These are phyloP conservation scores for Lordiphosa fenestrarum DNA, from an alignment of 2,888 invertebrate species.

Conservation along the genomic window DNA sequence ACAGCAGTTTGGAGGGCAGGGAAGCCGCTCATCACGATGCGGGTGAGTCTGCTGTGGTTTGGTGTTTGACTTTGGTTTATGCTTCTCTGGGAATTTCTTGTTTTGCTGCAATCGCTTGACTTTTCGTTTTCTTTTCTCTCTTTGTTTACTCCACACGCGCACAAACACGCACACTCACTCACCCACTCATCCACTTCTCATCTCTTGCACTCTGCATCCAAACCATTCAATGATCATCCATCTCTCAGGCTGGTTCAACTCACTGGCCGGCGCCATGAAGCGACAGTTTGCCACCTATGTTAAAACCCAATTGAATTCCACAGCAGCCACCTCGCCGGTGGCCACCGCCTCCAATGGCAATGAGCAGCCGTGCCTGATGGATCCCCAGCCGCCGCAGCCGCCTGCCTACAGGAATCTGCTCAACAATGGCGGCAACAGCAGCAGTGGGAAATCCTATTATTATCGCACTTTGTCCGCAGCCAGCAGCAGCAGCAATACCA, in stretches of 20 bases:
- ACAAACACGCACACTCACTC: conserved; percentile 19
- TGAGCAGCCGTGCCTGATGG: not conserved
- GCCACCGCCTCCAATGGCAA: conserved; percentile 9
- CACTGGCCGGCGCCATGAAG: conserved; percentile 86
- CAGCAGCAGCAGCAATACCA: conserved; percentile 68
- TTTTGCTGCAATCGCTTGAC: conserved; percentile 13
- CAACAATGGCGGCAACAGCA: conserved; percentile 33
- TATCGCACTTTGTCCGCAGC: conserved; percentile 74
- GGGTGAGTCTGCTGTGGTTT: conserved; percentile 36
- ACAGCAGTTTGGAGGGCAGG: conserved; percentile 45
- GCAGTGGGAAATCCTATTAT: conserved; percentile 55
- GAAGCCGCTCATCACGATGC: conserved; percentile 34
- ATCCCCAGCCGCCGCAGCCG: conserved; percentile 27
- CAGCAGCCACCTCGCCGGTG: conserved; percentile 54
- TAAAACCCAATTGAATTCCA: conserved; percentile 86
- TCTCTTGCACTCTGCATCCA: conserved; percentile 16
- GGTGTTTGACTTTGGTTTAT: conserved; percentile 12
- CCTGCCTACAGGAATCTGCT: conserved; percentile 51
- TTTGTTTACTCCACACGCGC: conserved; percentile 21
- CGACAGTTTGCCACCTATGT: conserved; percentile 91
- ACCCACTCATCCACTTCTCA: conserved; percentile 38
- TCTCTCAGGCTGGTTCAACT: conserved; percentile 84
- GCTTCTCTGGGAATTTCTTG: conserved; percentile 13
- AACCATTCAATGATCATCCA: conserved; percentile 12
- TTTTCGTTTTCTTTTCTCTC: conserved; percentile 42